Evolutionary conservation across 2,113 vertebrate species (phyloP), one percentile per base, ranked within the genome.

Genomic region (Ptilorrhoa leucosticta): DNA sequence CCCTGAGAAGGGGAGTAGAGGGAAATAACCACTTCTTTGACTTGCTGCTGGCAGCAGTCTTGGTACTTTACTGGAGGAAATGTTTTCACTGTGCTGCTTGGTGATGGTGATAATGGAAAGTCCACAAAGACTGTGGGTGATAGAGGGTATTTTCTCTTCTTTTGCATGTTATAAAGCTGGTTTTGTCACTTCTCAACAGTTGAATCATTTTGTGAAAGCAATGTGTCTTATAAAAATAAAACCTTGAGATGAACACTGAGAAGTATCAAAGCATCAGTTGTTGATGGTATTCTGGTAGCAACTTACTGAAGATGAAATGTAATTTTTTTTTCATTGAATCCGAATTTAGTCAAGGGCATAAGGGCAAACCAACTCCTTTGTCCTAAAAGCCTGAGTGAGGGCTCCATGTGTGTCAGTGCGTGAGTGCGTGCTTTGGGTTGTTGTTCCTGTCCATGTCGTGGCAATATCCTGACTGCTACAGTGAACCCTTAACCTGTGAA

Each of bases 391-490:
- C 30, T 16, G 64, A 47, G 28, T 0, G 0, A 54, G 13, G 23
- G 3, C 24, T 87, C 24, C 0, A 0, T 30, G 47, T 39, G n/a
- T n/a, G 30, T 70, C 27, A 15, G 22, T 28, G 37, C 0, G 0
- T 70, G 39, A 39, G 19, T 16, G 19, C 0, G 0, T 6, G 7
- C 24, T 47, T 53, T 45, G 42, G 27, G 18, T 39, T 28, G 4
- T 39, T 61, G 24, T 28, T 61, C n/a, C 19, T 70, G 40, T 70
- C 16, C 5, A 2, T 60, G 22, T 42, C 0, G 0, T 51, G 21
- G 31, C 16, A 27, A 44, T 76, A 50, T 18, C 37, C 44, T 37
- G 10, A n/a, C 33, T n/a, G 64, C 33, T 45, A 45, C 28, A n/a
- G 10, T 22, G 15, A 78, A 45, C 23, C 28, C 30, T 16, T 39